Base-by-base conservation (phyloP, 2,113 vertebrate genomes). In the Miniopterus natalensis region DNA sequence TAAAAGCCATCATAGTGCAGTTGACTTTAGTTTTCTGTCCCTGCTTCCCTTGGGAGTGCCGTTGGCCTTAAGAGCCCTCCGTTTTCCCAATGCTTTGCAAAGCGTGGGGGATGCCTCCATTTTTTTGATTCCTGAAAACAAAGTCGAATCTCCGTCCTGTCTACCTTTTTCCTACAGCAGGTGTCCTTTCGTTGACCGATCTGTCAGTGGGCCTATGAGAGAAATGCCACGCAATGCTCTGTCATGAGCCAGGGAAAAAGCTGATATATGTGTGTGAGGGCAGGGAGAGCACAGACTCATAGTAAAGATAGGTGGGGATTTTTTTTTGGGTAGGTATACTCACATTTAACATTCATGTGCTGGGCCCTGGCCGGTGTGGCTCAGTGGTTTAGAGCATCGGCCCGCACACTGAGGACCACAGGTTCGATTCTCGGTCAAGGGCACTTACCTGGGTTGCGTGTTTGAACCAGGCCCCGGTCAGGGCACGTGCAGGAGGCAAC, bases 61-160 rank as follows among this genome's bases (percentile, higher is more conserved):
- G 11, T 0, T 25, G 57, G 53, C 73, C 61, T 75, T 8, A 29
- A 74, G 85, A 55, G 42, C 63, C n/a, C 61, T 75, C 31, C 0
- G 14, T 49, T 47, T 87, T 29, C 51, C 70, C 14, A 42, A 1
- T 65, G 63, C 47, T 92, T 70, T 75, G 84, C 40, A 27, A 65
- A 77, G 15, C 0, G 0, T 8, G 15, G 55, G 40, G 6, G 21
- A n/a, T 5, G 15, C 12, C 63, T 65, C 42, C 1, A 3, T n/a
- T 27, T 74, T 29, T 94, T 49, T 59, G 29, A 84, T 61, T 86
- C 63, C 71, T 71, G 65, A 77, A 90, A 92, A 71, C 70, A 78
- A 29, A 77, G 74, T 57, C 8, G 0, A 25, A 18, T 71, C 42
- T 84, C 83, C 74, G 49, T 53, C 78, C 9, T 65, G 42, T 20